Conservation (phyloP, 1,140 invertebrate species). For the Nasonia longicornis region DNA sequence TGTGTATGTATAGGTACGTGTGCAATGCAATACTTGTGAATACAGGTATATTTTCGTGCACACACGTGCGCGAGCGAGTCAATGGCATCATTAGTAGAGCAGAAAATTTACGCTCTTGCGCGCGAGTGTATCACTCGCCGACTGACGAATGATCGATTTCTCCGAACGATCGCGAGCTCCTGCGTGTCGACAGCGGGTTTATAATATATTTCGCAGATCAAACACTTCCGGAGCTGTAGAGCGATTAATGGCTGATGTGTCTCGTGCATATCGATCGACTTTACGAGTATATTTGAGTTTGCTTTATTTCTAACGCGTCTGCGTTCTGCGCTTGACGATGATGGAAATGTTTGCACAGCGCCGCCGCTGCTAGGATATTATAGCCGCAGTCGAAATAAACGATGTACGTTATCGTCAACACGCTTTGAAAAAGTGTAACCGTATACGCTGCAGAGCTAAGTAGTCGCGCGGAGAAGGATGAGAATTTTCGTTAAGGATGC, state of each 20-base stretch:
- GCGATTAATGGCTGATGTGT: background rate
- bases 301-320: background rate
- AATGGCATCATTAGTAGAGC: conserved; percentile 44
- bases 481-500: conserved; percentile 10
- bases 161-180: background rate
- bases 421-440: background rate
- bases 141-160: conserved; percentile 29
- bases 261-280: background rate
- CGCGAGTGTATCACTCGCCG: background rate
- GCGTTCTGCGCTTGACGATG: no score
- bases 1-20: no score
- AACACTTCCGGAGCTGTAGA: background rate
- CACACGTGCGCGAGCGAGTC: background rate
- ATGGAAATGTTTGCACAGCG: background rate
- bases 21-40: no score
- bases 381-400: background rate
- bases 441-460: background rate
- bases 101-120: conserved; percentile 31
- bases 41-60: background rate
- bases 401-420: no score
- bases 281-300: background rate
- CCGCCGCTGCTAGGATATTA: no score
- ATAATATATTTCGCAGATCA: conserved; percentile 4
- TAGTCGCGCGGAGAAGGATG: background rate
- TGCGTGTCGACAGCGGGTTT: background rate